Conservation (phyloP, 2,888 invertebrate species). For the Acanthococcus lagerstroemiae region DNA sequence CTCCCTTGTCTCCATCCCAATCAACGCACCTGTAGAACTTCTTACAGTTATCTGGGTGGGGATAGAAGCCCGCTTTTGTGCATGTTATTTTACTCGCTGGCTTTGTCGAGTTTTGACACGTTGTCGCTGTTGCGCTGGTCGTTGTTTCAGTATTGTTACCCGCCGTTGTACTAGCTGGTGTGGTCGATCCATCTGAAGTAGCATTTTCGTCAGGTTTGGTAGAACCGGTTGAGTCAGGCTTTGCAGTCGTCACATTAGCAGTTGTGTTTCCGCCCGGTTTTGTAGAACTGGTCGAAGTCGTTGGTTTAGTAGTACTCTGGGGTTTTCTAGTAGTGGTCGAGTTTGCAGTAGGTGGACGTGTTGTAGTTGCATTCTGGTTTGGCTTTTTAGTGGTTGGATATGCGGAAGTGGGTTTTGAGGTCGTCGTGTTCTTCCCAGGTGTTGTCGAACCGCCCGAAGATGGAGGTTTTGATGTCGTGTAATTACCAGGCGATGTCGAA, state of each 20-base stretch:
- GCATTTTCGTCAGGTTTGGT: conserved; percentile 21
- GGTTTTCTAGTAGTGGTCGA: background rate
- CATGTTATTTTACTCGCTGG: conserved; percentile 42
- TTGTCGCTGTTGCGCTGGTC: background rate
- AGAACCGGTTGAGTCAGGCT: conserved; percentile 9
- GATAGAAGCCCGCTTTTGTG: conserved; percentile 58
- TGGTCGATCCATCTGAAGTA: conserved; percentile 31
- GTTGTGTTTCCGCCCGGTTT: conserved; percentile 8
- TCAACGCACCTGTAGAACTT: conserved; percentile 70
- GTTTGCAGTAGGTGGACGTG: no score
- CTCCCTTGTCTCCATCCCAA: conserved; percentile 47
- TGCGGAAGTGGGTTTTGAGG: background rate
- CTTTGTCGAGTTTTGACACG: conserved; percentile 32
- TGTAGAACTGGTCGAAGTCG: conserved; percentile 13
- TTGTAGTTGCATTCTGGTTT: background rate
- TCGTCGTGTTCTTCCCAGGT: no score
- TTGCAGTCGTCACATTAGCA: conserved; percentile 31
- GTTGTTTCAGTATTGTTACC: conserved; percentile 11
- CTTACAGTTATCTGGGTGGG: conserved; percentile 56
- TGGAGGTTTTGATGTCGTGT: background rate
- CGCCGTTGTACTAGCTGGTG: conserved; percentile 11
- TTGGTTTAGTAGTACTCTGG: conserved; percentile 3
- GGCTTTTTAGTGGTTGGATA: background rate
- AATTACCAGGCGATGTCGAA: background rate
- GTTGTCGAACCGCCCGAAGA: background rate